A percentile compares a stretch with the other conserved stretches of the same genome.
These are phyloP conservation scores for Gopherus flavomarginatus DNA, from an alignment of 2,113 vertebrate species.

Conservation along the genomic window DNA sequence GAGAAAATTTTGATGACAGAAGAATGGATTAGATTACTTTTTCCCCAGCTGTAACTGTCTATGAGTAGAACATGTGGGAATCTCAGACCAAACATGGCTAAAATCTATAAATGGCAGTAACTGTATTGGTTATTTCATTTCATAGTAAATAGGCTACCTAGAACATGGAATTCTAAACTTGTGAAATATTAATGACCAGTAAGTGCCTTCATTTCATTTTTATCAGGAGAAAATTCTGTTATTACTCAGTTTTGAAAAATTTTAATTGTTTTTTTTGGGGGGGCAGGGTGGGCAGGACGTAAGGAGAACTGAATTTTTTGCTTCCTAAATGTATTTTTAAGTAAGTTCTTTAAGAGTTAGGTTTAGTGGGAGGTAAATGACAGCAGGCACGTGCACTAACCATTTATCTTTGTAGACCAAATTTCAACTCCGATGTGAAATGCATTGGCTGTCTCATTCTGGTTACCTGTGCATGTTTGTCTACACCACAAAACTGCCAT, in stretches of 20 bases:
- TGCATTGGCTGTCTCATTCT: background rate
- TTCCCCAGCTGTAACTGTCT: background rate
- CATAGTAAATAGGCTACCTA: background rate
- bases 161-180: background rate
- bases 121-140: background rate
- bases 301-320: background rate
- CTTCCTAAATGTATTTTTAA: background rate
- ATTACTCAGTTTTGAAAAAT: background rate
- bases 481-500: background rate
- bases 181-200: background rate
- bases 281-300: background rate
- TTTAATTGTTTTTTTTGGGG: background rate
- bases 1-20: background rate
- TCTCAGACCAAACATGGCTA: background rate
- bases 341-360: constrained; percentile 7
- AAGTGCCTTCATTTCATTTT: background rate
- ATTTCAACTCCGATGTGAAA: background rate
- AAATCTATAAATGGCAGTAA: background rate
- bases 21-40: background rate
- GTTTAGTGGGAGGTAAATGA: constrained; percentile 8
- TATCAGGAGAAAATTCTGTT: background rate
- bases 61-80: background rate
- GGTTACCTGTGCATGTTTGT: background rate
- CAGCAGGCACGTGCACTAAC: background rate
- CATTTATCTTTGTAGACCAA: background rate